Evolutionary conservation across 2,888 invertebrate genomes (phyloP).

Genomic region (Plemyria rubiginata): DNA sequence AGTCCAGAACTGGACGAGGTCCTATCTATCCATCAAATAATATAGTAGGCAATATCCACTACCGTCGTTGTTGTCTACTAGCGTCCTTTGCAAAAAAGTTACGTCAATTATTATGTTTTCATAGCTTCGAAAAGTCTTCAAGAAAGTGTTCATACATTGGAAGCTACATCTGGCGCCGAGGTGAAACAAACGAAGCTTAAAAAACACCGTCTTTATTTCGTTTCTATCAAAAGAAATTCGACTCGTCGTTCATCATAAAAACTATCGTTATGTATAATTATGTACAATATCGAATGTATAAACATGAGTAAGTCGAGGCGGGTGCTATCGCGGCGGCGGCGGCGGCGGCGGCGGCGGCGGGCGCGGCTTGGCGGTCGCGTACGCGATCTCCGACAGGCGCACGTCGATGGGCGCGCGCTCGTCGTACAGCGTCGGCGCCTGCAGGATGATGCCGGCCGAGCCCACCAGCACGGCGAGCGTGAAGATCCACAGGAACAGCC

Average conservation of each 20-base stretch:
- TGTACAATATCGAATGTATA: slow-evolving; percentile 67
- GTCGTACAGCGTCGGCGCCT: slow-evolving; percentile 97
- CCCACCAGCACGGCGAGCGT: slow-evolving; percentile 97
- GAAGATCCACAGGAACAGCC: slow-evolving; percentile 98
- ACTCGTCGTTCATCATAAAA: slow-evolving; percentile 75
- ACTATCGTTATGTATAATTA: slow-evolving; percentile 71
- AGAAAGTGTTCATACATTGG: too few species aligned
- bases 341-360: slow-evolving; percentile 66
- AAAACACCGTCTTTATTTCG: slow-evolving; percentile 78
- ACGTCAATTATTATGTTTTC: too few species aligned
- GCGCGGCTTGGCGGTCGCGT: slow-evolving; percentile 93
- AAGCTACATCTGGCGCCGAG: too few species aligned
- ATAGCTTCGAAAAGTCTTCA: too few species aligned
- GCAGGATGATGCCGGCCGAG: slow-evolving; percentile 96
- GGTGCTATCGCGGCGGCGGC: slow-evolving; percentile 17
- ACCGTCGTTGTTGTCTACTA: too few species aligned
- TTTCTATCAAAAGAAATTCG: slow-evolving; percentile 84
- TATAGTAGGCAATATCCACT: too few species aligned
- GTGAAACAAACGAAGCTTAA: slow-evolving; percentile 36
- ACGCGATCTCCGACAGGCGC: slow-evolving; percentile 94
- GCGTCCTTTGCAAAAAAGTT: too few species aligned
- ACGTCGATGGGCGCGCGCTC: slow-evolving; percentile 95
- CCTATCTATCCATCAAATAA: too few species aligned
- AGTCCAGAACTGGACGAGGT: too few species aligned
- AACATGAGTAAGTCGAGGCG: slow-evolving; percentile 44